phyloP scores from a whole-genome alignment of 2,888 invertebrate genomes.

The Schizaphis graminum region DNA sequence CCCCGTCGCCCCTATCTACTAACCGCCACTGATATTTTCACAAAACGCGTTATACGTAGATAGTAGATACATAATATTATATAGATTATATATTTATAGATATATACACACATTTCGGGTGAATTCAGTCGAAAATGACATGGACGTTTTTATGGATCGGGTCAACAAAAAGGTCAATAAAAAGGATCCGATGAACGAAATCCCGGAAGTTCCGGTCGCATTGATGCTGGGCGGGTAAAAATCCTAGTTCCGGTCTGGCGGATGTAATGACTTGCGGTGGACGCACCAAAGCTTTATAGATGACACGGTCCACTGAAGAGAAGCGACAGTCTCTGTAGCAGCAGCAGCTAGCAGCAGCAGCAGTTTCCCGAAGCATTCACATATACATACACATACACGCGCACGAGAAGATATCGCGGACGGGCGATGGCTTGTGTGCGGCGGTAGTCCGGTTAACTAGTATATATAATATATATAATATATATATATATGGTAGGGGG shows the following conservation, averaged over 20 bases:
- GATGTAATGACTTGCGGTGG: conserved; percentile 64
- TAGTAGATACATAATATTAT: conserved; percentile 6
- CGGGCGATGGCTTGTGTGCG: background rate
- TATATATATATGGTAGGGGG: background rate
- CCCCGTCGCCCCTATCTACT: no score
- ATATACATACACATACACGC: background rate
- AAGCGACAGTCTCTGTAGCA: conserved; percentile 46
- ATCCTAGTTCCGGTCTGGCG: conserved; percentile 63
- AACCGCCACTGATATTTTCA: no score
- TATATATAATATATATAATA: no score
- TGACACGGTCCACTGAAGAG: conserved; percentile 62
- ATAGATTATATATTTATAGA: background rate
- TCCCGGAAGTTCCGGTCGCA: conserved; percentile 65
- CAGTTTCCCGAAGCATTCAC: conserved; percentile 24
- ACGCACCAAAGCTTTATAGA: conserved; percentile 64
- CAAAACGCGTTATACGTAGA: background rate
- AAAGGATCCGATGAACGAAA: conserved; percentile 62
- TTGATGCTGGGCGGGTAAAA: conserved; percentile 59
- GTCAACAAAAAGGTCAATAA: conserved; percentile 58
- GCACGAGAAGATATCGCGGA: background rate
- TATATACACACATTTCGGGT: background rate
- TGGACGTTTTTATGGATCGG: conserved; percentile 52
- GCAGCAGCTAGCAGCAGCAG: conserved; percentile 17
- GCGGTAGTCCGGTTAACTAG: background rate
- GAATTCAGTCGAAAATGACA: conserved; percentile 49